Conservation (phyloP, 2,797 vertebrate genomes). For the Manis crassicaudata region DNA sequence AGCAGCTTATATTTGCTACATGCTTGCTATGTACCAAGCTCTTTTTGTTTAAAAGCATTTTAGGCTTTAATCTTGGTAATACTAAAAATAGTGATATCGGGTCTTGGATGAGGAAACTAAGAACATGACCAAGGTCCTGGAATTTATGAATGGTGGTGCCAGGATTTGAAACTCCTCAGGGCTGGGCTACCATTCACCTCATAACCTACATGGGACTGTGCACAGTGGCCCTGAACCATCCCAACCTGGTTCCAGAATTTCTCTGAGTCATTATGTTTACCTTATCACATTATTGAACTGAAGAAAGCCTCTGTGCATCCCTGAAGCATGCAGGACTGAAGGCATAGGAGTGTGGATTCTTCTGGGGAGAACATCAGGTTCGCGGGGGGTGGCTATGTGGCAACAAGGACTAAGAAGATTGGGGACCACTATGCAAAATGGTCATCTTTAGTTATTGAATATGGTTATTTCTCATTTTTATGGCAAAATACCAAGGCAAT, state of each 20-base stretch:
- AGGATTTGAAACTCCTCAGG: not conserved
- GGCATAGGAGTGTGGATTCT: not conserved
- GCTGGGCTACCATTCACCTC: not conserved
- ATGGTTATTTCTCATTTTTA: not conserved
- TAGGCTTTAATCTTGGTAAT: not conserved
- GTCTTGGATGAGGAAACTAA: not conserved
- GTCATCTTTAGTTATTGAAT: not conserved
- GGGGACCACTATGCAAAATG: not conserved
- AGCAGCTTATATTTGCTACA: not conserved
- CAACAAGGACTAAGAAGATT: not conserved
- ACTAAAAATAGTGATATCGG: not conserved
- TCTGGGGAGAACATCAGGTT: not conserved
- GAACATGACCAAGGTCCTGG: not conserved
- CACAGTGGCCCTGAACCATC: not conserved
- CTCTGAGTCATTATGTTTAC: not conserved
- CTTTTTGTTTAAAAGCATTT: not conserved
- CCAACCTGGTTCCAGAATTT: not conserved
- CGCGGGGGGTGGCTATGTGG: not conserved
- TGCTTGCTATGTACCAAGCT: not conserved
- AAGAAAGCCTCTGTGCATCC: not conserved
- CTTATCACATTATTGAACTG: not conserved
- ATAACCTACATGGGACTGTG: not conserved
- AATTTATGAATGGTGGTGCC: not conserved
- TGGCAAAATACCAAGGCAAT: not conserved
- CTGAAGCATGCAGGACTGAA: not conserved